phyloP scores from a whole-genome alignment of 2,113 vertebrate genomes.

The Hemiprocne comata region DNA sequence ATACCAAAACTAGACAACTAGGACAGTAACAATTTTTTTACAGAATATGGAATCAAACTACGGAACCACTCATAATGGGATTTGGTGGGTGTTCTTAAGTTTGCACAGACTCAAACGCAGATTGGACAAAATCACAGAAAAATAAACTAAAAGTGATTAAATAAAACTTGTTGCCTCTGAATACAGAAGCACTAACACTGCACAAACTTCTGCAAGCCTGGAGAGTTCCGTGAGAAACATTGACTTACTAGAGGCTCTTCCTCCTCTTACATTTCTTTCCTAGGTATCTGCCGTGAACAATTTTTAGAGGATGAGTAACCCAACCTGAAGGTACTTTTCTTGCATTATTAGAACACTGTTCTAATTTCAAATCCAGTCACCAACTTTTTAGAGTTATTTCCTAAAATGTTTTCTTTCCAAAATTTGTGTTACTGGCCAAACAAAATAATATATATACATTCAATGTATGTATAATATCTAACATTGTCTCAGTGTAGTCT shows the following conservation, averaged over 20 bases:
- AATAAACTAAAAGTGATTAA: neutral
- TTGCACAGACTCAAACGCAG: neutral
- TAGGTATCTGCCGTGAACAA: neutral
- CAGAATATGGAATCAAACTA: neutral
- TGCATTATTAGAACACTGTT: neutral
- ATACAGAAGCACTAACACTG: neutral
- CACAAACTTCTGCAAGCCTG: neutral
- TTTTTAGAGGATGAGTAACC: neutral
- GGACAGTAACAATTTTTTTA: neutral
- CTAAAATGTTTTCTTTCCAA: neutral
- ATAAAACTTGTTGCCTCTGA: neutral
- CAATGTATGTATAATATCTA: neutral
- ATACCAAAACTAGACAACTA: neutral
- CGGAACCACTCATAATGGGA: accelerated
- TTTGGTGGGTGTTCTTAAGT: accelerated
- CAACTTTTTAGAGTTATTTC: neutral
- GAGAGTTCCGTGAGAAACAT: neutral
- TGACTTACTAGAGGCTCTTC: neutral
- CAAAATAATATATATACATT: no score
- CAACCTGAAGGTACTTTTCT: neutral
- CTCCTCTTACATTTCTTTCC: neutral
- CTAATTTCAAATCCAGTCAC: neutral
- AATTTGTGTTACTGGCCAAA: neutral
- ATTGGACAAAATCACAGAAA: neutral
- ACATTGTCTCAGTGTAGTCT: neutral